Evolutionary conservation across 1,140 invertebrate genomes (phyloP), one percentile per base, ranked within the genome.

Genomic region (Aphidius gifuensis): DNA sequence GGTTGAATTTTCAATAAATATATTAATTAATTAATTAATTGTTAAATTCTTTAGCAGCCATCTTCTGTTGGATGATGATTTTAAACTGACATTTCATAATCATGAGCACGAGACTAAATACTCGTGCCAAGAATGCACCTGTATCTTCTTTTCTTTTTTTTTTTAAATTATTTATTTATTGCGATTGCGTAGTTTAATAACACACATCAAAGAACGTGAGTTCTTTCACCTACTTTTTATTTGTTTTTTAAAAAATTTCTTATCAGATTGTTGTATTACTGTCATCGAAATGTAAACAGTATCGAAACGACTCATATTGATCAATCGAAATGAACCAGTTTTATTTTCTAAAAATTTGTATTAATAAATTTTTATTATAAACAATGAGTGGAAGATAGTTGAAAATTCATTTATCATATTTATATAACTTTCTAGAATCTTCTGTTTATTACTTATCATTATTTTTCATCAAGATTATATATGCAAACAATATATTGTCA

Each of bases 61-160:
- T 55, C n/a, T 58, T 53, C 23, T 21, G 60, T 60, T 50, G 61
- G 61, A 66, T 65, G 53, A 64, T 50, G 51, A 55, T 60, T 49
- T 58, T 47, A 66, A 66, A 75, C 72, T 75, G 71, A 66, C 60
- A 66, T 69, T 66, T 70, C 46, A 58, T 64, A 58, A 68, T 38
- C n/a, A 23, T 39, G 23, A 51, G 46, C 46, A 51, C 43, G 9
- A 38, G 45, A 53, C 50, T 72, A 71, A 69, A 74, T 75, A 74
- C 54, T 51, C 57, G 32, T 40, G 42, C 16, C 23, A 44, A 38
- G 21, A 40, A 42, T 62, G 45, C 53, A 38, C 45, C 21, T 62
- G 11, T 9, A 5, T 40, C 16, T 16, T 16, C 16, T 66, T 51
- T 51, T 51, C 4, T 6, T 32, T 32, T 9, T 51, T 51, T 49